Conservation (phyloP, 2,888 invertebrate species). For the Abrostola tripartita region DNA sequence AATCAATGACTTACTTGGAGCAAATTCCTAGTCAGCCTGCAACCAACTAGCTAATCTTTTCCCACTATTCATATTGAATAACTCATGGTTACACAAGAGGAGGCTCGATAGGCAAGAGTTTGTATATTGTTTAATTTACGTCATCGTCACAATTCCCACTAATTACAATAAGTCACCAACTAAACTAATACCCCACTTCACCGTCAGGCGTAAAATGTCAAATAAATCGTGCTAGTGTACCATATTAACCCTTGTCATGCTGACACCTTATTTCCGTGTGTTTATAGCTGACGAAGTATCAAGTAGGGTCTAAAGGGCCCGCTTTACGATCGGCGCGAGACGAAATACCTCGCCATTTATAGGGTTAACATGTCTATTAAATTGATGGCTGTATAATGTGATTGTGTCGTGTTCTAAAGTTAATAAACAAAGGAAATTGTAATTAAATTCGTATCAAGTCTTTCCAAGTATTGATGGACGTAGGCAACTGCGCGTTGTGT, state of each 20-base stretch:
- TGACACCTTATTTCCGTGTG: constrained; percentile 60
- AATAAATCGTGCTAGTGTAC: constrained; percentile 45
- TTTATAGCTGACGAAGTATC: constrained; percentile 59
- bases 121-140: not conserved
- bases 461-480: too few relatives aligned
- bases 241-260: constrained; percentile 57
- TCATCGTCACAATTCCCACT: not conserved
- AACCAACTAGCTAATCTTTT: too few relatives aligned
- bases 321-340: constrained; percentile 51
- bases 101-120: too few relatives aligned
- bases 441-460: not conserved
- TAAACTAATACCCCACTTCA: constrained; percentile 34
- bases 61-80: too few relatives aligned
- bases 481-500: too few relatives aligned
- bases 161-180: constrained; percentile 30
- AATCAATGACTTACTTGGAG: too few relatives aligned
- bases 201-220: constrained; percentile 40
- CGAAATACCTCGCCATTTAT: constrained; percentile 36
- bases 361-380: constrained; percentile 47
- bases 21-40: too few relatives aligned
- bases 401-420: constrained; percentile 2
- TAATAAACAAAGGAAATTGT: not conserved
- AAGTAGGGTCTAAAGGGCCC: constrained; percentile 43
- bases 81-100: too few relatives aligned
- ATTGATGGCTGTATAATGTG: constrained; percentile 32